Evolutionary conservation across 2,797 vertebrate species (phyloP).

Genomic region (Tarsius wallacei): DNA sequence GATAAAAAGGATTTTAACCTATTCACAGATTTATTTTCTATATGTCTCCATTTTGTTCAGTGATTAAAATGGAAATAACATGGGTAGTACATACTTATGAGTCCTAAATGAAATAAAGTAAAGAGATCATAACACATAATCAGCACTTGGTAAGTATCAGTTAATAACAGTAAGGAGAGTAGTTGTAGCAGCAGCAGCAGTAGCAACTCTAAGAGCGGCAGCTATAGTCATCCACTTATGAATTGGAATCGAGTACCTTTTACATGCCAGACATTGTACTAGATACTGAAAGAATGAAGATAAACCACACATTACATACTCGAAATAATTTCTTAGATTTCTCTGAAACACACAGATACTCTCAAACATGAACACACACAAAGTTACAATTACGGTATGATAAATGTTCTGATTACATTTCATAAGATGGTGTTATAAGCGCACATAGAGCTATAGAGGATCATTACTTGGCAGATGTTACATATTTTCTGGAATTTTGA

Average conservation of each 20-base stretch:
- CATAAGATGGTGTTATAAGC: background rate
- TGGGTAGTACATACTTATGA: background rate
- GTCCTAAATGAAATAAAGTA: background rate
- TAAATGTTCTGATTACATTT: background rate
- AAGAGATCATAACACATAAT: background rate
- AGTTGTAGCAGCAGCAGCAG: background rate
- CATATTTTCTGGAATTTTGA: background rate
- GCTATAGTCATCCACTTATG: background rate
- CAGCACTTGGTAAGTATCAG: background rate
- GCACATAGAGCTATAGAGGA: background rate
- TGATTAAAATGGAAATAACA: background rate
- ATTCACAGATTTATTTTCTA: background rate
- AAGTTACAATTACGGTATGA: background rate
- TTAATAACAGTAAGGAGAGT: background rate
- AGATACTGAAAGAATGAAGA: background rate
- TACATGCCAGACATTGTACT: background rate
- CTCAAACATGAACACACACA: background rate
- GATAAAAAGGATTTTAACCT: background rate
- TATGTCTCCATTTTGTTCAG: background rate
- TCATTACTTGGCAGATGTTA: background rate
- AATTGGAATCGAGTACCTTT: background rate
- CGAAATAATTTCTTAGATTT: conserved; percentile 4
- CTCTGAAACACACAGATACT: background rate
- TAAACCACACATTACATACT: background rate
- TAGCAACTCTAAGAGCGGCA: background rate